Conservation (phyloP, 2,113 vertebrate genomes). For the Antechinus flavipes region DNA sequence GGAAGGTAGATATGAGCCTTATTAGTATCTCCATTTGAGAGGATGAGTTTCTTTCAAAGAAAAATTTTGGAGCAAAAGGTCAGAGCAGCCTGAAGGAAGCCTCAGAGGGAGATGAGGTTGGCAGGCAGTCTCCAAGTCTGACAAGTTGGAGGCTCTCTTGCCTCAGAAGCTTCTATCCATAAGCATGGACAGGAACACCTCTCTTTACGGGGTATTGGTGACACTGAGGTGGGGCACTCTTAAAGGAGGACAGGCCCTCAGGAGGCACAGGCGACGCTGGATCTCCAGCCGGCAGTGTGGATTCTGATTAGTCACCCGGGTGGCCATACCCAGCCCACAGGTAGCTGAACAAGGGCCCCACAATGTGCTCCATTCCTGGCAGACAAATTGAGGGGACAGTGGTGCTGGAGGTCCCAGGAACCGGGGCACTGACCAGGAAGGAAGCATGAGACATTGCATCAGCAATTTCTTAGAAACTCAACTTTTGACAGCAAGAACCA, state of each 20-base stretch:
- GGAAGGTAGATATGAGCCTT: neutral
- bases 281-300: slow-evolving; percentile 90
- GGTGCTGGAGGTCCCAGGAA: slow-evolving; percentile 24
- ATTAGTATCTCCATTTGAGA: neutral
- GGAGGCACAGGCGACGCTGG: slow-evolving; percentile 89
- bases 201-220: neutral
- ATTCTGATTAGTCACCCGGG: slow-evolving; percentile 93
- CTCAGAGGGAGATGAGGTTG: neutral
- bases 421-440: slow-evolving; percentile 67
- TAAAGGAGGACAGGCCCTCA: slow-evolving; percentile 85
- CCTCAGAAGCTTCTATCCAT: neutral
- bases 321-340: slow-evolving; percentile 92
- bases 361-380: slow-evolving; percentile 88
- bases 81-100: neutral
- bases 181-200: neutral
- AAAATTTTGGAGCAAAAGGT: neutral
- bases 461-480: neutral
- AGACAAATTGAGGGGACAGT: slow-evolving; percentile 59
- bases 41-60: neutral
- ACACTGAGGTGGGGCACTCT: neutral
- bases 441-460: neutral
- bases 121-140: neutral
- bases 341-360: slow-evolving; percentile 93
- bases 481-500: neutral
- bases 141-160: neutral